Conservation (phyloP, 2,113 vertebrate species). For the Falcunculus frontatus region DNA sequence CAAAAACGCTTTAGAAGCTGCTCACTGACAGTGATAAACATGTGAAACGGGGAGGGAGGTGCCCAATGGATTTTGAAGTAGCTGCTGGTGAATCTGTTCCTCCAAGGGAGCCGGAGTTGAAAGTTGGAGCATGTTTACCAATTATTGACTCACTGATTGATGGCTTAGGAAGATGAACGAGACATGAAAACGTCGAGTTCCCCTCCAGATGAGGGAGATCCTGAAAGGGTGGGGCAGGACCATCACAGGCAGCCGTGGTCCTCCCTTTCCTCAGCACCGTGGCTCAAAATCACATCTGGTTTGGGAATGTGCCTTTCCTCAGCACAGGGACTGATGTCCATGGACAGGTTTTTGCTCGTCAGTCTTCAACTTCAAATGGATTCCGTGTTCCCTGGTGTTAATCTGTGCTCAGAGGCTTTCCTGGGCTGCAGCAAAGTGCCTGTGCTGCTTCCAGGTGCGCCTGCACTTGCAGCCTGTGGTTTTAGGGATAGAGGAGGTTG, state of each 20-base stretch:
- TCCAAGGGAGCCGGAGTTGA: constrained; percentile 41
- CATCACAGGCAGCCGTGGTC: accelerated
- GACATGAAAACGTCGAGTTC: not conserved
- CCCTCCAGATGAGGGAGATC: not conserved
- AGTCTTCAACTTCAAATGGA: not conserved
- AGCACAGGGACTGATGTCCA: not conserved
- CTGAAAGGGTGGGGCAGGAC: not conserved
- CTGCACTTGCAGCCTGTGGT: not conserved
- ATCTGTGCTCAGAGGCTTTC: not conserved
- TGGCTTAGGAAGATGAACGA: not conserved
- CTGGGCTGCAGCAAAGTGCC: not conserved
- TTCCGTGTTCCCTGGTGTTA: accelerated
- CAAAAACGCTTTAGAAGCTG: constrained; percentile 33
- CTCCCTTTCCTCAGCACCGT: not conserved
- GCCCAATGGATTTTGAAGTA: not conserved
- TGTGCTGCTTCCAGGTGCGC: not conserved
- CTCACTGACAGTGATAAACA: constrained; percentile 50
- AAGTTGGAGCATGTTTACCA: constrained; percentile 39
- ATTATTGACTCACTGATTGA: constrained; percentile 38
- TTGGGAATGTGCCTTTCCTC: not conserved
- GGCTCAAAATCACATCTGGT: not conserved
- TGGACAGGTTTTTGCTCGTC: not conserved
- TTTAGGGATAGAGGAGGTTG: not conserved
- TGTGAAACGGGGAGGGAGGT: not conserved
- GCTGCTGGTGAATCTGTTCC: constrained; percentile 5